Conservation (phyloP, 1,140 invertebrate species). For the Chrysoperla carnea region DNA sequence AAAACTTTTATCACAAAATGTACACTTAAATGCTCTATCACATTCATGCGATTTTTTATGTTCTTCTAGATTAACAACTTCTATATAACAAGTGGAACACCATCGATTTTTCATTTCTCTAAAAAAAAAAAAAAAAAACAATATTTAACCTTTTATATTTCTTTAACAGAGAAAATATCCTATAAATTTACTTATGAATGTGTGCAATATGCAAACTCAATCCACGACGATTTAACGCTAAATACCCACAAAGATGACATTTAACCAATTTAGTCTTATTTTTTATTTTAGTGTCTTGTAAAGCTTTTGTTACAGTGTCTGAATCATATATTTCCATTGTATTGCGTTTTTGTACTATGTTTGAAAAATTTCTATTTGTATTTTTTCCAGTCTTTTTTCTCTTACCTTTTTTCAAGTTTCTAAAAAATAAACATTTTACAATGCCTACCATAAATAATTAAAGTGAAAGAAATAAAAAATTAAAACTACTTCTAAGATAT, state of each 20-base stretch:
- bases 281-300: background rate
- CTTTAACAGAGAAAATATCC: too few relatives aligned
- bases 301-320: background rate
- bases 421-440: background rate
- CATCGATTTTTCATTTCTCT: slow-evolving; percentile 4
- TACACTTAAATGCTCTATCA: background rate
- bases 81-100: slow-evolving; percentile 4
- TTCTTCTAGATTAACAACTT: slow-evolving; percentile 2
- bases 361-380: background rate
- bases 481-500: too few relatives aligned
- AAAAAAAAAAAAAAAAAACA: too few relatives aligned
- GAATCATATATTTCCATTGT: background rate
- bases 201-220: slow-evolving; percentile 3
- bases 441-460: too few relatives aligned
- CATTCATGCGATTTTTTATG: slow-evolving; percentile 1
- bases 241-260: slow-evolving; percentile 1
- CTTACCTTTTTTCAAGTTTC: background rate
- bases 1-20: slow-evolving; percentile 4
- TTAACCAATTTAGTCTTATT: background rate
- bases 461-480: too few relatives aligned
- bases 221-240: slow-evolving; percentile 1
- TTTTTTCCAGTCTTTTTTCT: background rate
- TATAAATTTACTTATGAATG: slow-evolving; percentile 4
- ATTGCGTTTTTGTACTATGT: background rate
- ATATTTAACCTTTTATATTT: too few relatives aligned